phyloP scores from a whole-genome alignment of 2,888 invertebrate species.

The Tenthredo amoena region DNA sequence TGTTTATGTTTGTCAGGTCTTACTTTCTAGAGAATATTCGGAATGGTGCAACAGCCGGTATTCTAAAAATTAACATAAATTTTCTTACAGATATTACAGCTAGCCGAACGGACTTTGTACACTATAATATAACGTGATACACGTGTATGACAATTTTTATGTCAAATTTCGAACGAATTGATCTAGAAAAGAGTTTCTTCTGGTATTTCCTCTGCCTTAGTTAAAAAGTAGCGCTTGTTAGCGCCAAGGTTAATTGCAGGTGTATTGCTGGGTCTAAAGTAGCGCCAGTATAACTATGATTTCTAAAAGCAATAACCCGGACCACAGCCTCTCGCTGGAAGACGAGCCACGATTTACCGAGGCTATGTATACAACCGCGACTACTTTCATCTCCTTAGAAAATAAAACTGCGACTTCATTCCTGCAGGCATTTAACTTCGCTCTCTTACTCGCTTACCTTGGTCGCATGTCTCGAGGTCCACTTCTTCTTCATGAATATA shows the following conservation, averaged over 20 bases:
- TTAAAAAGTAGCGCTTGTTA: background rate
- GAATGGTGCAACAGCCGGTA: background rate
- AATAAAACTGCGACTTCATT: constrained; percentile 34
- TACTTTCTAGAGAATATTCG: constrained; percentile 46
- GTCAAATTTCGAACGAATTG: background rate
- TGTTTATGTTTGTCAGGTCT: constrained; percentile 39
- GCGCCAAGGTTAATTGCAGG: constrained; percentile 27
- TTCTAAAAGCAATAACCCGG: constrained; percentile 2
- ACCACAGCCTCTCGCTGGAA: constrained; percentile 30
- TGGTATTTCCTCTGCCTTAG: background rate
- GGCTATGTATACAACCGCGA: constrained; percentile 3
- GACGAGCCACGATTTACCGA: constrained; percentile 25
- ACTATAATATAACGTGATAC: background rate
- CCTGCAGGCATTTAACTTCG: constrained; percentile 35
- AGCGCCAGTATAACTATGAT: background rate
- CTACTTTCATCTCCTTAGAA: constrained; percentile 51
- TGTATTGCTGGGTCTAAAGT: background rate
- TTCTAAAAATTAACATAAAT: constrained; percentile 40
- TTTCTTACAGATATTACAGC: background rate
- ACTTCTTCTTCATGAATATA: constrained; percentile 10
- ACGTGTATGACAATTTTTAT: background rate
- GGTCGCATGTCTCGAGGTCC: constrained; percentile 40
- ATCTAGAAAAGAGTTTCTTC: background rate
- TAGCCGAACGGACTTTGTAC: background rate
- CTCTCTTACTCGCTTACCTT: constrained; percentile 33